Base-by-base conservation (phyloP, 1,140 invertebrate species). In the Chironomus tepperi region DNA sequence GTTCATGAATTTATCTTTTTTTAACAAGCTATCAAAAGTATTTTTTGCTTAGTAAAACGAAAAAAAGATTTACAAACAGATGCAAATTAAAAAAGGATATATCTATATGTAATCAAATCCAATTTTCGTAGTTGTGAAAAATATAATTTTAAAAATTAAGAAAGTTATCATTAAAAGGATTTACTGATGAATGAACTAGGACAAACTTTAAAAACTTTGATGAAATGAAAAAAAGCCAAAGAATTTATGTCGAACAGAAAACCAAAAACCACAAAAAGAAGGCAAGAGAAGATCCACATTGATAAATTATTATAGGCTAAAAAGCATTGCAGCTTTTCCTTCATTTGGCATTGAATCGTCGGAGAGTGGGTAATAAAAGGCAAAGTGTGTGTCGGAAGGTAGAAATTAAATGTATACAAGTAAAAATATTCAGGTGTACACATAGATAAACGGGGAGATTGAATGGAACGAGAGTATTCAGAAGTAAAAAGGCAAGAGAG, bases 1-100 rank as follows among this genome's bases (percentile, higher is more conserved):
- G 65, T 70, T 70, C 65, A 70, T 70, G 65, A 70, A 70, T 70
- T 70, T 70, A 70, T 70, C 65, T 70, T 70, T 18, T 16, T 70
- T 70, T 70, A 70, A 70, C 65, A 70, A 70, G 65, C 65, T 70
- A 70, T 70, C 65, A 70, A 70, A 19, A 19, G 2, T 57, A 57
- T 2, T 57, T 34, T 34, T 12, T n/a, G 47, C 5, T n/a, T 5
- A 57, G 47, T 15, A 57, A 15, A 57, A 57, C 24, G 2, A 15
- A 57, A 57, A 15, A n/a, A 57, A 57, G 47, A 57, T 57, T 57
- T 57, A 57, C 47, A 57, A 12, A n/a, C 47, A 57, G n/a, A 57
- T n/a, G n/a, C n/a, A n/a, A n/a, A n/a, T 34, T 34, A 5, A 34
- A 34, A 34, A 34, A 5, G 24, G 24, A 34, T 34, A 34, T 2